Conservation (phyloP, 1,140 invertebrate genomes). For the Drosophila guanche region DNA sequence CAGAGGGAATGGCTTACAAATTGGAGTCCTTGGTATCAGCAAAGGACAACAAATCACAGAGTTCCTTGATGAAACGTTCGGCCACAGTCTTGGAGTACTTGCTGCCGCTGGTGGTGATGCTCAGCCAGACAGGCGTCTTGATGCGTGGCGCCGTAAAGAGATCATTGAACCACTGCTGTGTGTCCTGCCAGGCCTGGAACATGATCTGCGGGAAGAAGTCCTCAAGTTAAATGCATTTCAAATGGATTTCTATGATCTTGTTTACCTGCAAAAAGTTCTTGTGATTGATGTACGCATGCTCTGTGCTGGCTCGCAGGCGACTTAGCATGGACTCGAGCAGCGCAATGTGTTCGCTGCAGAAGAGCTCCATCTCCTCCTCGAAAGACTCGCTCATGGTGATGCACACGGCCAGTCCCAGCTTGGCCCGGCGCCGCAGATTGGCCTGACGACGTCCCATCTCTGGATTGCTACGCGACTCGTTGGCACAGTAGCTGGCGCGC, state of each 20-base stretch:
- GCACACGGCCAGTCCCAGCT: conserved; percentile 85
- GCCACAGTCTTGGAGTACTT: conserved; percentile 84
- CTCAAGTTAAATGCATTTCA: not conserved
- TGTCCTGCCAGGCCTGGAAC: conserved; percentile 85
- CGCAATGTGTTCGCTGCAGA: conserved; percentile 91
- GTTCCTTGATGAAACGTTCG: conserved; percentile 85
- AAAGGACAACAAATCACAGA: conserved; percentile 86
- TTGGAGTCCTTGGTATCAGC: conserved; percentile 91
- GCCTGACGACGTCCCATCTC: conserved; percentile 73
- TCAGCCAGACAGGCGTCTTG: conserved; percentile 88
- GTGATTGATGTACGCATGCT: conserved; percentile 84
- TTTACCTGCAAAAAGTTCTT: conserved; percentile 74
- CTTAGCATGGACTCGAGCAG: conserved; percentile 91
- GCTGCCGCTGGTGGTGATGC: conserved; percentile 85
- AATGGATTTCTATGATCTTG: not conserved
- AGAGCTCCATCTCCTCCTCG: conserved; percentile 86
- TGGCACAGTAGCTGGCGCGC: conserved; percentile 72
- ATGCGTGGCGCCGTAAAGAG: conserved; percentile 88
- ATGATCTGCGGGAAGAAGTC: conserved; percentile 77
- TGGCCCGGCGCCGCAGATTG: conserved; percentile 77
- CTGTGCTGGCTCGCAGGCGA: conserved; percentile 87
- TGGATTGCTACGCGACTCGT: conserved; percentile 81
- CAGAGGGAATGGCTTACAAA: conserved; percentile 88
- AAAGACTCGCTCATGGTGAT: conserved; percentile 81
- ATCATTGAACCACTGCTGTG: conserved; percentile 86